Base-by-base conservation (phyloP, 2,113 vertebrate genomes). In the Atherinomorus stipes region DNA sequence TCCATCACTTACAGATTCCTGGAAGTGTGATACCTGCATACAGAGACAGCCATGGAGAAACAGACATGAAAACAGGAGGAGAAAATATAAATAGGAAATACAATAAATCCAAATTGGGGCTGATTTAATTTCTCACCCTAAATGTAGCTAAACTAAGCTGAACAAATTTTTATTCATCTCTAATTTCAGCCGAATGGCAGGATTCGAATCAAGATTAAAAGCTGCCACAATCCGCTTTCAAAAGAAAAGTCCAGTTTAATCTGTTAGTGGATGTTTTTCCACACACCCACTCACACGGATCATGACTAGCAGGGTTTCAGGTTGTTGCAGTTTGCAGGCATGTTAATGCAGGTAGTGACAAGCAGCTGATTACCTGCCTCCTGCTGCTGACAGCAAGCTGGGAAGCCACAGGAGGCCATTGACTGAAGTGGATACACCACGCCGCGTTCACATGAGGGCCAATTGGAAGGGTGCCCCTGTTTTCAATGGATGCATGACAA, bases 1-100 rank as follows among this genome's bases (percentile, higher is more conserved):
- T 74, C 51, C 26, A 34, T 73, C 49, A 59, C 11, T 49, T 37
- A 8, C n/a, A 37, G 21, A 26, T 44, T 59, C 67, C 37, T 52
- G 51, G 51, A 1, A n/a, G 19, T 1, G 7, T 38, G 18, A 28
- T 26, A 57, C 25, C 26, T 52, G 40, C 18, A 63, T 28, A 50
- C 45, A 59, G 11, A 23, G 7, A 42, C 16, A 67, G 40, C 19
- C 8, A 11, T 15, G 16, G 16, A 60, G 37, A 59, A 23, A 22
- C 5, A 71, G 8, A 11, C 18, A 44, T 21, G 13, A 16, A 13
- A 8, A 42, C 7, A 22, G 11, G 54, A 19, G 12, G 8, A 10
- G 16, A n/a, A 47, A 47, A 19, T 11, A 18, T 4, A 47, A 34
- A 34, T 7, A 34, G 31, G n/a, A 34, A 47, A 47, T 19, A 47